Conservation (phyloP, 2,888 invertebrate species). For the Zygaena filipendulae region DNA sequence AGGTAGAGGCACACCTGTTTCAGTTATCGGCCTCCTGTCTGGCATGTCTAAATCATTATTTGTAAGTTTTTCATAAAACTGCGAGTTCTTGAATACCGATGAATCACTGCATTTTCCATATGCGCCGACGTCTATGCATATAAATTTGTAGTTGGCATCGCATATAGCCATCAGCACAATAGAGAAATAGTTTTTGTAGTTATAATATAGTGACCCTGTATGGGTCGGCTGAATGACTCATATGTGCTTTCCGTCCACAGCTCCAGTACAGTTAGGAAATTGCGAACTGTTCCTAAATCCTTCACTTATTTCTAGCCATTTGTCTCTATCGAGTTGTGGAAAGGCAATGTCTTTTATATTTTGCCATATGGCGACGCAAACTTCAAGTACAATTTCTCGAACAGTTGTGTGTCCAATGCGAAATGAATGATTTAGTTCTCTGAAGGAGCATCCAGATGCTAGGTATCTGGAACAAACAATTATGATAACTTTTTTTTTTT, state of each 20-base stretch:
- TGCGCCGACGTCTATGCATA: constrained; percentile 13
- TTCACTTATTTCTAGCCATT: constrained; percentile 15
- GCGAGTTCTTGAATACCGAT: constrained; percentile 13
- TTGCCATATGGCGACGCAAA: constrained; percentile 15
- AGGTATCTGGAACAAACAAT: constrained; percentile 16
- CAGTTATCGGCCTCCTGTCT: constrained; percentile 8
- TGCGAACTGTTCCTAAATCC: too few species aligned
- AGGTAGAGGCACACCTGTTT: constrained; percentile 10
- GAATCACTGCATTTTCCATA: too few species aligned
- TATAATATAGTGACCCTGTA: too few species aligned
- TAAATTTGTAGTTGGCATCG: constrained; percentile 12
- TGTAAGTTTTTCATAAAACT: constrained; percentile 15
- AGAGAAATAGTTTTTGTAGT: constrained; percentile 12
- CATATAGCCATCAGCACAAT: constrained; percentile 12
- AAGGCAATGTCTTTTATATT: constrained; percentile 9
- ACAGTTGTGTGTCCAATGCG: too few species aligned
- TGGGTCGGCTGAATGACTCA: too few species aligned
- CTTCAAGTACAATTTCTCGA: constrained; percentile 16
- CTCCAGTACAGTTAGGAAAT: too few species aligned
- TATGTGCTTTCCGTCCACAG: constrained; percentile 10
- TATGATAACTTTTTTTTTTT: constrained; percentile 7
- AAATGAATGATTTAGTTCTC: constrained; percentile 16
- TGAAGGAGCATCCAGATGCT: constrained; percentile 13
- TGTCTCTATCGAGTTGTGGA: constrained; percentile 13
- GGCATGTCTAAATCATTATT: constrained; percentile 12